Conservation (phyloP, 2,113 vertebrate genomes). For the Orthochromis indermauri region DNA sequence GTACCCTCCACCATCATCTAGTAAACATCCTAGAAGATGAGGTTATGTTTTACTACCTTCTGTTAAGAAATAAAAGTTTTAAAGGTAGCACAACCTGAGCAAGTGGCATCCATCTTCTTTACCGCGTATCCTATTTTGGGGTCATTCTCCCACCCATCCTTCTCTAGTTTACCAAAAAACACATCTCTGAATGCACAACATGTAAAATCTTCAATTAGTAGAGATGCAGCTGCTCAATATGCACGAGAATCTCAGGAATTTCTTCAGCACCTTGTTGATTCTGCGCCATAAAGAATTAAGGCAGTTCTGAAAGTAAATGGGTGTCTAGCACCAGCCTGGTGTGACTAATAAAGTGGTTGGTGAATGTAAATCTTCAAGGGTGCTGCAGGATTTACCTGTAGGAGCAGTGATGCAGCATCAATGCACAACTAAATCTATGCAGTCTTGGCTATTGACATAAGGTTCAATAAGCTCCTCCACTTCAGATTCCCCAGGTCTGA, state of each 20-base stretch:
- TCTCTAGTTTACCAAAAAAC: too few species aligned
- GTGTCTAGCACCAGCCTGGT: background rate
- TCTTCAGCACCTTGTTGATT: background rate
- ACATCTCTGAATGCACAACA: background rate
- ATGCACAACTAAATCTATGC: background rate
- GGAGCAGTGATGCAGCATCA: background rate
- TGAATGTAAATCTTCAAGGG: background rate
- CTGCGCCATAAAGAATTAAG: background rate
- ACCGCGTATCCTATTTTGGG: background rate
- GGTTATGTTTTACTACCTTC: background rate
- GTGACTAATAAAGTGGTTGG: background rate
- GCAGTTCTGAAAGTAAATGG: background rate
- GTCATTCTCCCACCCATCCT: background rate
- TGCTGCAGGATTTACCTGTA: background rate
- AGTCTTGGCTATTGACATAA: background rate
- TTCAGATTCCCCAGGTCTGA: slow-evolving; percentile 36
- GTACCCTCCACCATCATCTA: background rate
- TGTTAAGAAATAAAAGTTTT: background rate
- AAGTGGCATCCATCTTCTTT: background rate
- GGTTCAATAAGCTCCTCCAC: slow-evolving; percentile 24
- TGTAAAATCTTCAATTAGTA: background rate
- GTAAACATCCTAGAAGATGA: background rate
- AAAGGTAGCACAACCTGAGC: background rate
- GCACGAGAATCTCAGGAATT: background rate
- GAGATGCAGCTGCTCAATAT: background rate